A percentile compares a stretch with the other conserved stretches of the same genome.
These are phyloP conservation scores for Cydia fagiglandana DNA, from an alignment of 1,140 invertebrate genomes.

Conservation along the genomic window DNA sequence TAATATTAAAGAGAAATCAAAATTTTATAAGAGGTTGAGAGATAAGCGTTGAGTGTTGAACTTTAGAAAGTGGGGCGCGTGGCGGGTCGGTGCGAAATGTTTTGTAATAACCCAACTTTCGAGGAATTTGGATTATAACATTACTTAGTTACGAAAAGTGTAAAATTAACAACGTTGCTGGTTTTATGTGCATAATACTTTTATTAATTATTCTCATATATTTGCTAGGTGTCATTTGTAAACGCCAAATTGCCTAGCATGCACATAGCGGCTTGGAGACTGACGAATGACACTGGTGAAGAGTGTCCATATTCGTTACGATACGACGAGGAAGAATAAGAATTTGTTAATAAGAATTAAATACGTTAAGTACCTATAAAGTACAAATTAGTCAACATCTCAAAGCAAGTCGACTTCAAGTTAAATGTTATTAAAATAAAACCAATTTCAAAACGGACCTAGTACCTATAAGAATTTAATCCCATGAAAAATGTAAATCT, in stretches of 20 bases:
- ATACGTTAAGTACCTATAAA: background rate
- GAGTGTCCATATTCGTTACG: too few species aligned
- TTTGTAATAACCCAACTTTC: conserved; percentile 59
- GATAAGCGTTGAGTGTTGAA: conserved; percentile 74
- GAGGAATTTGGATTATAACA: conserved; percentile 60
- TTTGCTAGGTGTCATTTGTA: background rate
- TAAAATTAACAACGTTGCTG: conserved; percentile 35
- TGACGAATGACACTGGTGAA: too few species aligned
- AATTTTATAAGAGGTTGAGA: conserved; percentile 70
- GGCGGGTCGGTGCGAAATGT: conserved; percentile 54
- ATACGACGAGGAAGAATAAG: too few species aligned
- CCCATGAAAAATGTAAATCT: conserved; percentile 29
- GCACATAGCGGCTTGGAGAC: too few species aligned
- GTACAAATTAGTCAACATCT: background rate
- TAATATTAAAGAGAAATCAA: conserved; percentile 73
- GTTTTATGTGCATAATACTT: conserved; percentile 7
- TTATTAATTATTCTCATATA: background rate
- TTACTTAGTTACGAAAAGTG: conserved; percentile 50
- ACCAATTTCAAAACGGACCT: background rate
- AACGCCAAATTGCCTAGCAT: too few species aligned
- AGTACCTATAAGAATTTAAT: background rate
- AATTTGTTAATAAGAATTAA: background rate
- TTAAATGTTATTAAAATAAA: conserved; percentile 16
- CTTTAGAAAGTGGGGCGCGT: conserved; percentile 54
- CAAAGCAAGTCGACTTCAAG: background rate